Evolutionary conservation across 2,797 vertebrate species (phyloP), one percentile per base, ranked within the genome.

Genomic region (Sebastes nivosus): DNA sequence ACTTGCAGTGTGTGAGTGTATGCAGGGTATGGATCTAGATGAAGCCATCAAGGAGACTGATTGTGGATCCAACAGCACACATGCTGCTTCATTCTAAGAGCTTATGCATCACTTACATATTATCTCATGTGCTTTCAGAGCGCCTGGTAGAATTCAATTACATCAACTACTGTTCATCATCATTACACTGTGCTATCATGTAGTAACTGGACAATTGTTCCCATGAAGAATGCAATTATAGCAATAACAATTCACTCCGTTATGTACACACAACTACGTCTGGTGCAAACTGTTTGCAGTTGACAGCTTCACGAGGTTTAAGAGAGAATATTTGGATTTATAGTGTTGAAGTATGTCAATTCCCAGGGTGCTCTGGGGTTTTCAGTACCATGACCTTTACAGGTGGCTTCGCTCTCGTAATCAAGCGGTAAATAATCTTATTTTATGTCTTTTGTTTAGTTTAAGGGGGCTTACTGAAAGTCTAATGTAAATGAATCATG

Each of bases 1-100:
- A 86, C 76, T 83, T 86, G 86, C 88, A 89, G 79, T 79, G 69
- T 42, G 57, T 18, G 27, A 29, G 57, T 27, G 29, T 60, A 20
- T 60, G 27, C 18, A 60, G 18, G 29, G 25, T 86, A 85, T 85
- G 83, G 88, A 89, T 84, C 68, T 58, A 68, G 76, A 85, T 90
- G 77, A 85, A 89, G 27, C 81, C 85, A 89, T 94, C 89, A 90
- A 69, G 36, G 81, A 87, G 89, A 91, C 59, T 32, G 59, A 61
- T 61, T 20, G 29, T 32, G 59, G 27, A 59, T 29, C 14, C 24
- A 27, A 27, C 55, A 58, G 27, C 16, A 27, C 71, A 70, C 30
- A 70, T n/a, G 54, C 27, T 80, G 55, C 30, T 59, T 72, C 68
- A 29, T 52, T 46, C 67, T n/a, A 60, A 60, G 11, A 63, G 32